phyloP scores from a whole-genome alignment of 2,888 invertebrate species.

The Meteorus cinctellus region DNA sequence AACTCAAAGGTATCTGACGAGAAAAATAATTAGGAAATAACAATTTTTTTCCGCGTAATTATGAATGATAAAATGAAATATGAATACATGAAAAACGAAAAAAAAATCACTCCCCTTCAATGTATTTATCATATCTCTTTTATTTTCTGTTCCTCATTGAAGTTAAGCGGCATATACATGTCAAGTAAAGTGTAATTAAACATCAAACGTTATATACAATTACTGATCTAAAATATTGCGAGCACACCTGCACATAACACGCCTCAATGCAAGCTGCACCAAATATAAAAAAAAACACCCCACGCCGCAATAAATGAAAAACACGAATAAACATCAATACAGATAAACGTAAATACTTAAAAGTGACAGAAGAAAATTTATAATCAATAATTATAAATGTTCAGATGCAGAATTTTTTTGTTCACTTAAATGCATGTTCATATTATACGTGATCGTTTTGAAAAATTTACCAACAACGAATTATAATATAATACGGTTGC shows the following conservation, averaged over 20 bases:
- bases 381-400: neutral
- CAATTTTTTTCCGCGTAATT: conserved; percentile 47
- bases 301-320: neutral
- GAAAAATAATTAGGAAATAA: conserved; percentile 68
- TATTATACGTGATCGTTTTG: neutral
- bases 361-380: neutral
- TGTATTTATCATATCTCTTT: neutral
- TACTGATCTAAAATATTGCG: conserved; percentile 50
- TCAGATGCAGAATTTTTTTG: neutral
- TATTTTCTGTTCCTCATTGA: neutral
- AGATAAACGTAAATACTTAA: neutral
- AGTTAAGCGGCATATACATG: conserved; percentile 7
- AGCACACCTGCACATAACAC: conserved; percentile 57
- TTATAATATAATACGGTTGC: conserved; percentile 11
- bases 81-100: neutral
- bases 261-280: conserved; percentile 29
- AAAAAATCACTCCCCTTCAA: neutral
- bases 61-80: neutral
- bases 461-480: conserved; percentile 9
- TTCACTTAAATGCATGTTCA: neutral
- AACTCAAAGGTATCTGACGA: conserved; percentile 52
- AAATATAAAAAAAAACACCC: neutral
- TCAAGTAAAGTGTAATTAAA: conserved; percentile 67
- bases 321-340: neutral
- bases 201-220: conserved; percentile 68